Base-by-base conservation (phyloP, 2,113 vertebrate genomes). In the Larimichthys crocea region DNA sequence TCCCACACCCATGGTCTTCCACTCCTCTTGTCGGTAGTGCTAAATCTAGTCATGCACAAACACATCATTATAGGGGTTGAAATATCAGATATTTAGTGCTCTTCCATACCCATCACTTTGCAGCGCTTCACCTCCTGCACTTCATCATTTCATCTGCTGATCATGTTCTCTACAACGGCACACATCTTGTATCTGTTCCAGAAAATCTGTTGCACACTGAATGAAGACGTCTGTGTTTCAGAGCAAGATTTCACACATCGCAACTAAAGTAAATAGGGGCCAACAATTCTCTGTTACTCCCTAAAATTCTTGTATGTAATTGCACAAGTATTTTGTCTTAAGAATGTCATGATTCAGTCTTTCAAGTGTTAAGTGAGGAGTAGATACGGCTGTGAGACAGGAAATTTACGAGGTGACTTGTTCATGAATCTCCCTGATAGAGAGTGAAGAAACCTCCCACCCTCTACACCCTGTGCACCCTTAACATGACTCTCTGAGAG, bases 281-380 rank as follows among this genome's bases (percentile, higher is more conserved):
- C 64, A 64, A 72, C 63, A 12, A 86, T 22, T 66, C 31, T 31
- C 29, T 24, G 22, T 67, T 35, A 64, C 83, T 83, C 83, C 86
- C 74, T 78, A 46, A 89, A 82, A 89, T 90, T 89, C 83, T 74
- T 59, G 31, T 3, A 68, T 75, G 57, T 84, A 76, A 75, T 61
- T 74, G 42, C 16, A 66, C 19, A 35, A 84, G 61, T 49, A 44
- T 60, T 80, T 63, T 42, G 46, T 86, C 57, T 72, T 15, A 40
- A 68, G 64, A 61, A 24, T 44, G 35, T 85, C 48, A 73, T 4
- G 11, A 57, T 74, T 61, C 49, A 82, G 61, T 20, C 57, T 69
- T 76, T 71, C 16, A 72, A 73, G 70, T 26, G 53, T 64, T 82
- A 77, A 86, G 73, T 53, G 11, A 68, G 44, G 67, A 68, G 79